Evolutionary conservation across 2,113 vertebrate species (phyloP).

Genomic region (Corythornis cristatus): DNA sequence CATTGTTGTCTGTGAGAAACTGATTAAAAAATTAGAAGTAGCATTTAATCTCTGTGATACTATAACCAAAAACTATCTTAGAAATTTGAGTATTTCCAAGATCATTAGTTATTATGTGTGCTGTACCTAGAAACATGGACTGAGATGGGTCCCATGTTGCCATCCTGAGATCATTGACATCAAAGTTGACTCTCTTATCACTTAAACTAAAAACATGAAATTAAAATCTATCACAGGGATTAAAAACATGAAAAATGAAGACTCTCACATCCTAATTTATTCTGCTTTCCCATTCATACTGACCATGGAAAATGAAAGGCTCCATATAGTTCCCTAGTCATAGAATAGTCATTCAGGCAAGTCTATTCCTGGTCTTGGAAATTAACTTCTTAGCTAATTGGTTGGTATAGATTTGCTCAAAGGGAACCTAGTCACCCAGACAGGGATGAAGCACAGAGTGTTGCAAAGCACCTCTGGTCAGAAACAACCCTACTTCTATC

Average conservation of each 20-base stretch:
- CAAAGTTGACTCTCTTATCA: not conserved
- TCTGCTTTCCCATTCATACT: not conserved
- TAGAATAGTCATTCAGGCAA: not conserved
- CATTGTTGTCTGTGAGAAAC: constrained; percentile 62
- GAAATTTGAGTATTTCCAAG: constrained; percentile 25
- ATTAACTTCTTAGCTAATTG: not conserved
- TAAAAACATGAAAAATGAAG: not conserved
- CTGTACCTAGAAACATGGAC: not conserved
- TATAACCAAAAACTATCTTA: constrained; percentile 52
- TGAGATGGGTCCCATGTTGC: not conserved
- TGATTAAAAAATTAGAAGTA: constrained; percentile 73
- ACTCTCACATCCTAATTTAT: not conserved
- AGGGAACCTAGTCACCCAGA: not conserved
- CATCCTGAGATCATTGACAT: not conserved
- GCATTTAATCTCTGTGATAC: constrained; percentile 47
- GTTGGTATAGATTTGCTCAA: not conserved
- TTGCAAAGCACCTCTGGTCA: not conserved
- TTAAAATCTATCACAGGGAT: not conserved
- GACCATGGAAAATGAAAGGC: not conserved
- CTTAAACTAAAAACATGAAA: constrained; percentile 20
- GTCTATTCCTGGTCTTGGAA: not conserved
- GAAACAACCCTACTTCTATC: not conserved
- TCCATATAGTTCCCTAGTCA: not conserved
- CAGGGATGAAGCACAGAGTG: not conserved
- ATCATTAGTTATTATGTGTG: constrained; percentile 26